Evolutionary conservation across 30 jellyfish, hydroid and myxozoan genomes (phyloP).

Genomic region (Morbakka virulenta): DNA sequence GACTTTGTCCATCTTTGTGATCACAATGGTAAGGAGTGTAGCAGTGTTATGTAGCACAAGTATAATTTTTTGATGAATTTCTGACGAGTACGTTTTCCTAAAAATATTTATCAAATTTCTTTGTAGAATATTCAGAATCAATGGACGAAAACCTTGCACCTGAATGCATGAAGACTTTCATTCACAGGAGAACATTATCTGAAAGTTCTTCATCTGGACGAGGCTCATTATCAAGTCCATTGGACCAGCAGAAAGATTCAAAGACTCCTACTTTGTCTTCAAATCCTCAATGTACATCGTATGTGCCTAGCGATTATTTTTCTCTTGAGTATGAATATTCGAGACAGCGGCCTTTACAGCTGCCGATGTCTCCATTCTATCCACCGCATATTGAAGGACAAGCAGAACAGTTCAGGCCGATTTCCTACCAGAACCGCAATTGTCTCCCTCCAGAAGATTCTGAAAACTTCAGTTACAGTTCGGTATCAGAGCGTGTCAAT

Average conservation of each 20-base stretch:
- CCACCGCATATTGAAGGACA: neutral
- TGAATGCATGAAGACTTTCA: neutral
- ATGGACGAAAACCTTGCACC: neutral
- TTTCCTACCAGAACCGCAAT: neutral
- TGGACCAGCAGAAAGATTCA: neutral
- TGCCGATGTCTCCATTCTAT: neutral
- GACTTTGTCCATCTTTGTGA: too few relatives aligned
- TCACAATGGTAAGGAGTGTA: too few relatives aligned
- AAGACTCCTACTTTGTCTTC: neutral
- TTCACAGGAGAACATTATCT: neutral
- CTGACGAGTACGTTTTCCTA: too few relatives aligned
- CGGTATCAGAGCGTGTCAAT: neutral
- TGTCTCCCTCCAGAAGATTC: neutral
- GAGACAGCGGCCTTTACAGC: neutral
- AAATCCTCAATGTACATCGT: neutral
- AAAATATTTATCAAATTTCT: too few relatives aligned
- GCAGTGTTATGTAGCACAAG: too few relatives aligned
- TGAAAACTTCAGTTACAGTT: neutral
- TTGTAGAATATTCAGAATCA: neutral
- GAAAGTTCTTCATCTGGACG: constrained; percentile 39
- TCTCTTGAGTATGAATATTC: too few relatives aligned
- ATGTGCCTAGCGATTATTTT: too few relatives aligned
- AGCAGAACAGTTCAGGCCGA: neutral
- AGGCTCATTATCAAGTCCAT: constrained; percentile 53
- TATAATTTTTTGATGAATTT: too few relatives aligned